phyloP scores from a whole-genome alignment of 2,888 invertebrate genomes.

The Stenotaenia linearis region DNA sequence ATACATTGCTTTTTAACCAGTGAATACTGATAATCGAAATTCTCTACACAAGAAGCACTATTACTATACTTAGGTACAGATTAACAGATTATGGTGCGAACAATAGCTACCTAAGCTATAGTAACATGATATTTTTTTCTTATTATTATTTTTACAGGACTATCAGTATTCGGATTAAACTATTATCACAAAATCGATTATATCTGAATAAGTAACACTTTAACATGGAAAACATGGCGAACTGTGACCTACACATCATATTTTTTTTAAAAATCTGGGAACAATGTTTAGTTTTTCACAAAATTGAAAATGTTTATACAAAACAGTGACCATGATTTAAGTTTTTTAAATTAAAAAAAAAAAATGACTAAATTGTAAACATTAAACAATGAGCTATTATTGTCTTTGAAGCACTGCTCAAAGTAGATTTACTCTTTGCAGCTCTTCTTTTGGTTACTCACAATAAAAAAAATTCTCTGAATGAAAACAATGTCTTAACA shows the following conservation, averaged over 20 bases:
- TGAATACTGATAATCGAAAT: not conserved
- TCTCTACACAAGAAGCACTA: not conserved
- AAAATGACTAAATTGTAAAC: not conserved
- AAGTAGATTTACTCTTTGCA: too few relatives aligned
- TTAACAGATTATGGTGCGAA: not conserved
- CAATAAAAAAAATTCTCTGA: too few relatives aligned
- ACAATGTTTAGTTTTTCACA: not conserved
- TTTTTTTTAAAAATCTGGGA: not conserved
- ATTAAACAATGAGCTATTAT: not conserved
- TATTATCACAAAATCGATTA: not conserved
- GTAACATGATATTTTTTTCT: not conserved
- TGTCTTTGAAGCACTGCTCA: not conserved
- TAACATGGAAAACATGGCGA: not conserved
- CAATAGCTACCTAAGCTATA: not conserved
- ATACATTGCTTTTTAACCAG: not conserved
- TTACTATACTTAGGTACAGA: not conserved
- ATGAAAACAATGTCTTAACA: not conserved
- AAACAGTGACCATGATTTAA: not conserved
- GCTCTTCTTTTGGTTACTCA: not conserved
- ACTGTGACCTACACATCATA: not conserved
- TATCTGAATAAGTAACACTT: not conserved
- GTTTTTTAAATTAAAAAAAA: not conserved
- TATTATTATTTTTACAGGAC: not conserved
- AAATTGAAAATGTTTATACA: not conserved
- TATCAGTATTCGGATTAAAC: not conserved